Evolutionary conservation across 2,888 invertebrate species (phyloP).

Genomic region (Drosophila flavopinicola): DNA sequence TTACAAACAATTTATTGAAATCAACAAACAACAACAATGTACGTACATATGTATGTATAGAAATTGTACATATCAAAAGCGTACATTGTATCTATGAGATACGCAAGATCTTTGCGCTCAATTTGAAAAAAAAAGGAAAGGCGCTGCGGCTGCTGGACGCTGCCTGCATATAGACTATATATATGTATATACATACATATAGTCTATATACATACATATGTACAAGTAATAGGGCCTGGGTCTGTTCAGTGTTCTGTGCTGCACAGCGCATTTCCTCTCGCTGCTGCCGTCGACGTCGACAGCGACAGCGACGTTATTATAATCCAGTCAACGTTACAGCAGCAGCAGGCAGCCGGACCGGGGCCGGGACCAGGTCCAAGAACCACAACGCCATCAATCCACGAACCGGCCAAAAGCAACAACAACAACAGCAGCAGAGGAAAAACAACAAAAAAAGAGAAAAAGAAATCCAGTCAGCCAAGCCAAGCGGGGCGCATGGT

Average conservation of each 20-base stretch:
- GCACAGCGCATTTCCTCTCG: constrained; percentile 66
- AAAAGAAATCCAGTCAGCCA: constrained; percentile 48
- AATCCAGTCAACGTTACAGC: constrained; percentile 67
- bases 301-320: constrained; percentile 68
- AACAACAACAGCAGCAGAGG: constrained; percentile 7
- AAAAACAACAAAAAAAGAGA: constrained; percentile 8
- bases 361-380: constrained; percentile 50
- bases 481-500: constrained; percentile 72
- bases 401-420: constrained; percentile 56
- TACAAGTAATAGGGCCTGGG: constrained; percentile 45
- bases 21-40: constrained; percentile 48
- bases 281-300: constrained; percentile 57
- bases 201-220: constrained; percentile 2
- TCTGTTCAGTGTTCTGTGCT: constrained; percentile 27
- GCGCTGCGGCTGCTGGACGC: constrained; percentile 6
- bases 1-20: constrained; percentile 79
- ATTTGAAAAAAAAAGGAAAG: constrained; percentile 57
- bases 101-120: constrained; percentile 61
- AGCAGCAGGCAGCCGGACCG: constrained; percentile 38
- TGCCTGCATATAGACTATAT: constrained; percentile 40
- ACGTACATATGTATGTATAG: constrained; percentile 8
- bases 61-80: background rate
- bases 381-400: constrained; percentile 63
- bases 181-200: constrained; percentile 9
- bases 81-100: constrained; percentile 50